Evolutionary conservation across 2,113 vertebrate species (phyloP).

Genomic region (Paralichthys olivaceus): DNA sequence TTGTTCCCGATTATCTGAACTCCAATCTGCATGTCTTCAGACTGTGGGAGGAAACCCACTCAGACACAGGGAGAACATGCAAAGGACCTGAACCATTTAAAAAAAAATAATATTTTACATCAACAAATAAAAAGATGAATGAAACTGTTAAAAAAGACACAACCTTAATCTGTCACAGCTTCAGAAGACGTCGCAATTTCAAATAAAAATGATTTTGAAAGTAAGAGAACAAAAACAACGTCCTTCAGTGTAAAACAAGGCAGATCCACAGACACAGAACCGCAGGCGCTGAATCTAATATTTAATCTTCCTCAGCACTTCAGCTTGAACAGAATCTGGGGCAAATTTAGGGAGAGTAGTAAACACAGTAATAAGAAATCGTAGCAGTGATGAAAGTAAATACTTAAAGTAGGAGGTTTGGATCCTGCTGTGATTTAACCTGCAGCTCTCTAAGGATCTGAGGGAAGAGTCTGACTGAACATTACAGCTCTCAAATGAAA

Average conservation of each 20-base stretch:
- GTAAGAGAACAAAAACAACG: neutral
- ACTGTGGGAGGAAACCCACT: too few species aligned
- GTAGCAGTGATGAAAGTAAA: slow-evolving; percentile 17
- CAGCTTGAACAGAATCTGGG: neutral
- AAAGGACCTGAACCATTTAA: too few species aligned
- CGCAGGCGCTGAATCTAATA: neutral
- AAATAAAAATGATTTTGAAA: neutral
- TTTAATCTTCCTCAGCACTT: neutral
- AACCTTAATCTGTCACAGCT: too few species aligned
- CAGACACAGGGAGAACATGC: too few species aligned
- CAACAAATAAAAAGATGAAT: too few species aligned
- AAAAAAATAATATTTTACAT: too few species aligned
- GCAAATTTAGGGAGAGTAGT: neutral
- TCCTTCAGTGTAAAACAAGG: neutral
- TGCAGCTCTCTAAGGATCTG: slow-evolving; percentile 8
- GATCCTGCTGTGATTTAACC: slow-evolving; percentile 27
- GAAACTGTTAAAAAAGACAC: too few species aligned
- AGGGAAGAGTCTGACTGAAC: neutral
- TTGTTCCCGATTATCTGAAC: too few species aligned
- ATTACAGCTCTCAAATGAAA: neutral
- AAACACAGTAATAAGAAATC: slow-evolving; percentile 6
- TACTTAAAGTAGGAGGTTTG: slow-evolving; percentile 22
- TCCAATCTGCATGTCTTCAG: too few species aligned
- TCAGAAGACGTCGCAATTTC: neutral
- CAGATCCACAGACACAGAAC: too few species aligned